Percentiles rank a stretch among this genome's conserved stretches.
Evolutionary conservation across 2,113 vertebrate genomes (phyloP).

Genomic region (Ancistrus triradiatus): DNA sequence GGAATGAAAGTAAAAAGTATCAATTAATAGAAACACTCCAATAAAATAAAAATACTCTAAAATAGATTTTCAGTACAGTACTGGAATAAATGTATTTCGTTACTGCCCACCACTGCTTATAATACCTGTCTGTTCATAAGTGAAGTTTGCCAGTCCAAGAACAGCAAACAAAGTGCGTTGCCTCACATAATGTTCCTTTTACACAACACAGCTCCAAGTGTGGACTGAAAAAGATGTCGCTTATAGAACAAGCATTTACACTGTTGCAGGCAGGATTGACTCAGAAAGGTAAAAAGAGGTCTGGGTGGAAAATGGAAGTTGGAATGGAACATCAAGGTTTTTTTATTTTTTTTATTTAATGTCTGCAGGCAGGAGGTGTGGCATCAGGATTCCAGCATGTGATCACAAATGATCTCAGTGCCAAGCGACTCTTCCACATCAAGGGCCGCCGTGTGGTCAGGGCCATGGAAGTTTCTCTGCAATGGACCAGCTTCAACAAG

Average conservation of each 20-base stretch:
- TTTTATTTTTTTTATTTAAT: no score
- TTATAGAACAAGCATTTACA: background rate
- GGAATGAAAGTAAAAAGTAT: no score
- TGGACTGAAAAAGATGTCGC: background rate
- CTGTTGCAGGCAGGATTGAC: conserved; percentile 17
- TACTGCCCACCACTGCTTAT: no score
- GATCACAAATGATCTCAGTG: conserved; percentile 80
- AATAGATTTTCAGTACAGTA: no score
- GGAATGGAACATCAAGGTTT: no score
- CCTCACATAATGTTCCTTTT: background rate
- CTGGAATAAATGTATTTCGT: no score
- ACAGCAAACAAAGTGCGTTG: background rate
- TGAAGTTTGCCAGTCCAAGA: background rate
- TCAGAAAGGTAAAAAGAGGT: background rate
- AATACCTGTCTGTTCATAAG: background rate
- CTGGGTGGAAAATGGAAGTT: no score
- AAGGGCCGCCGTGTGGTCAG: conserved; percentile 85
- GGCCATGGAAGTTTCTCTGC: conserved; percentile 80
- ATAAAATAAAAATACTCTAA: no score
- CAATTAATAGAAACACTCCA: no score
- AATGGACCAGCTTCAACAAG: conserved; percentile 86
- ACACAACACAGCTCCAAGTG: background rate
- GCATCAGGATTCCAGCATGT: conserved; percentile 87
- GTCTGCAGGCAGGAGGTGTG: conserved; percentile 80
- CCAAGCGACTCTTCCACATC: conserved; percentile 80